Evolutionary conservation across 2,113 vertebrate species (phyloP).

Genomic region (Pristiophorus japonicus): DNA sequence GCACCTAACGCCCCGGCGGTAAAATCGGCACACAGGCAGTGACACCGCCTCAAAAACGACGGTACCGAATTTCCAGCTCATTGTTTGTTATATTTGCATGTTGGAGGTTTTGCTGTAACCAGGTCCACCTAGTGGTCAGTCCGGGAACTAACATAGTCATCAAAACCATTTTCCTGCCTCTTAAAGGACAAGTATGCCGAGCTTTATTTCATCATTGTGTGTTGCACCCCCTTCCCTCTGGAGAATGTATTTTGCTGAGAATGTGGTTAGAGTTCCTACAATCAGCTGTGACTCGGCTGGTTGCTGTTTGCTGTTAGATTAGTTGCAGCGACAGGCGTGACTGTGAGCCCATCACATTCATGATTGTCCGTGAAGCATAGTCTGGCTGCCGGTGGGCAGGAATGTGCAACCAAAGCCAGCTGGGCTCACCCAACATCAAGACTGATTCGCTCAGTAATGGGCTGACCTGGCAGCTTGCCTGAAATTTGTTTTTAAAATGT

Average conservation of each 20-base stretch:
- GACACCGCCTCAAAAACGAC: no score
- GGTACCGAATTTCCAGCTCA: no score
- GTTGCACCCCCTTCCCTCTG: not conserved
- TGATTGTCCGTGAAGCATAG: not conserved
- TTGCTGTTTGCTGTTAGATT: not conserved
- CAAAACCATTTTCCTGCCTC: not conserved
- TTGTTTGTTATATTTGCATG: not conserved
- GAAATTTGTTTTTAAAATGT: not conserved
- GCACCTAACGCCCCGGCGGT: no score
- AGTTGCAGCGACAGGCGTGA: not conserved
- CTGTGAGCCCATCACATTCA: not conserved
- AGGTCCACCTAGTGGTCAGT: constrained; percentile 2
- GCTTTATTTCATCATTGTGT: not conserved
- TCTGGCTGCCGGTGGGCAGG: not conserved
- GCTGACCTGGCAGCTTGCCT: not conserved
- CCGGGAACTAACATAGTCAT: not conserved
- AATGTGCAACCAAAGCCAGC: not conserved
- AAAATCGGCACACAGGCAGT: no score
- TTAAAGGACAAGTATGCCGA: not conserved
- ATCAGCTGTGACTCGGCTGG: not conserved
- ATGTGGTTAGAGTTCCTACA: not conserved
- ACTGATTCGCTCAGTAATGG: not conserved
- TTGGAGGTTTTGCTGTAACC: not conserved
- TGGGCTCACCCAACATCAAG: not conserved
- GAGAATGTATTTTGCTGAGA: not conserved